These are phyloP conservation scores for Pteronotus mesoamericanus DNA, from an alignment of 2,797 vertebrate genomes.

Conservation along the genomic window DNA sequence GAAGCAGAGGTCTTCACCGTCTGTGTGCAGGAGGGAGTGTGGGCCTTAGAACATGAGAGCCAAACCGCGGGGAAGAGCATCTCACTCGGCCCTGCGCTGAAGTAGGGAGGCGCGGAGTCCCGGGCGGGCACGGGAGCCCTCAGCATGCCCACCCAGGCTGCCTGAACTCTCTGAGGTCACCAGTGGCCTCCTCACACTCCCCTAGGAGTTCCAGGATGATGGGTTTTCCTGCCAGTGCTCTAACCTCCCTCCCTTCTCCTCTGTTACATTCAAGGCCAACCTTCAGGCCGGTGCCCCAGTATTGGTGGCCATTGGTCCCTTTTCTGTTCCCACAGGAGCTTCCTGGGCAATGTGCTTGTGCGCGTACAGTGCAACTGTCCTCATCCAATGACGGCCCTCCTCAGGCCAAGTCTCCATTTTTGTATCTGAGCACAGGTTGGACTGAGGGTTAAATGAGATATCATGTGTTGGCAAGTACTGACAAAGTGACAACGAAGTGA, in stretches of 20 bases:
- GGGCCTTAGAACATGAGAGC: not conserved
- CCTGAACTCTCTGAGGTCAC: not conserved
- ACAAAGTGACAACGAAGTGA: not conserved
- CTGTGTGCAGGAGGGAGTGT: not conserved
- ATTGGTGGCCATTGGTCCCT: not conserved
- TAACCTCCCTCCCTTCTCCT: not conserved
- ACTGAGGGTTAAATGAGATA: not conserved
- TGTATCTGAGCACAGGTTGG: not conserved
- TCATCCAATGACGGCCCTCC: not conserved
- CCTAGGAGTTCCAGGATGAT: not conserved
- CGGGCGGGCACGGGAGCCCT: not conserved
- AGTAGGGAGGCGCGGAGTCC: too few species aligned
- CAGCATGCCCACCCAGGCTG: rapidly evolving
- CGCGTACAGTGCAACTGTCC: rapidly evolving
- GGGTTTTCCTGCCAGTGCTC: not conserved
- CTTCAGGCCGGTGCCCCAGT: not conserved
- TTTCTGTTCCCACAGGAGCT: not conserved
- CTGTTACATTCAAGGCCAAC: not conserved
- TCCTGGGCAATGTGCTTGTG: not conserved
- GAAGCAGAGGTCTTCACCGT: not conserved
- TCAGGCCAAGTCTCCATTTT: not conserved
- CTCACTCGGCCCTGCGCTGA: not conserved
- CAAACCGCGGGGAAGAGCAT: not conserved
- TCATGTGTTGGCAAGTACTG: not conserved
- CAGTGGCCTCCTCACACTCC: not conserved